A percentile compares a stretch with the other conserved stretches of the same genome.
These are phyloP conservation scores for Sebastes aleutianus DNA, from an alignment of 2,797 vertebrate genomes.

Conservation along the genomic window DNA sequence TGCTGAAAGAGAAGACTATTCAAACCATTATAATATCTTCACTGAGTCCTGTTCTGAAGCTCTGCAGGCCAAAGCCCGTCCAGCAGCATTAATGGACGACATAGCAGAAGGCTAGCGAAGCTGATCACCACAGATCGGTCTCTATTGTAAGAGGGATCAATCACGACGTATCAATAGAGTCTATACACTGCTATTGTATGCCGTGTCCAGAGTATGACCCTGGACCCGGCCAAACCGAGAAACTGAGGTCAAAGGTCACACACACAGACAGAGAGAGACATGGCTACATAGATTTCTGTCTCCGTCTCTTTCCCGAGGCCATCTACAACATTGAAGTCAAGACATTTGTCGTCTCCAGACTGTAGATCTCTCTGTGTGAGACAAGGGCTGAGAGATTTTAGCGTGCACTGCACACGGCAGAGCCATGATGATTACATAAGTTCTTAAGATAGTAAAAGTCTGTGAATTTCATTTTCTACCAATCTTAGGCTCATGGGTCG, in stretches of 20 bases:
- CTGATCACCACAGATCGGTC: conserved; percentile 72
- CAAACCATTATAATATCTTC: not conserved
- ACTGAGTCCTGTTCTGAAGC: not conserved
- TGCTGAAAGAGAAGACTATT: not conserved
- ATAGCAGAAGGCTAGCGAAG: conserved; percentile 47
- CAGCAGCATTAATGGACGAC: conserved; percentile 82
- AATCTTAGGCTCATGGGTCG: not conserved
- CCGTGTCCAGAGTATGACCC: conserved; percentile 56
- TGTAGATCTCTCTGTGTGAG: not conserved
- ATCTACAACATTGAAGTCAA: not conserved
- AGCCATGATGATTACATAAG: not conserved
- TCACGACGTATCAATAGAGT: conserved; percentile 44
- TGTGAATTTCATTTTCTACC: not conserved
- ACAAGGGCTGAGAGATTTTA: not conserved
- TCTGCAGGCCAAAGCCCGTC: conserved; percentile 39
- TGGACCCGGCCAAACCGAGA: conserved; percentile 53
- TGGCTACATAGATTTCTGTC: conserved; percentile 25
- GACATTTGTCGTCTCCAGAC: not conserved
- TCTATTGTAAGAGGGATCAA: conserved; percentile 56
- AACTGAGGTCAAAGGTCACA: conserved; percentile 37
- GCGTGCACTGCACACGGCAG: not conserved
- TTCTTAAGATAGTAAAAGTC: not conserved
- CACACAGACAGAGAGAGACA: conserved; percentile 37
- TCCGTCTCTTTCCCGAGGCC: not conserved
- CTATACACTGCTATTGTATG: conserved; percentile 50